Base-by-base conservation (phyloP, 1,140 invertebrate species). In the Drosophila parvula region DNA sequence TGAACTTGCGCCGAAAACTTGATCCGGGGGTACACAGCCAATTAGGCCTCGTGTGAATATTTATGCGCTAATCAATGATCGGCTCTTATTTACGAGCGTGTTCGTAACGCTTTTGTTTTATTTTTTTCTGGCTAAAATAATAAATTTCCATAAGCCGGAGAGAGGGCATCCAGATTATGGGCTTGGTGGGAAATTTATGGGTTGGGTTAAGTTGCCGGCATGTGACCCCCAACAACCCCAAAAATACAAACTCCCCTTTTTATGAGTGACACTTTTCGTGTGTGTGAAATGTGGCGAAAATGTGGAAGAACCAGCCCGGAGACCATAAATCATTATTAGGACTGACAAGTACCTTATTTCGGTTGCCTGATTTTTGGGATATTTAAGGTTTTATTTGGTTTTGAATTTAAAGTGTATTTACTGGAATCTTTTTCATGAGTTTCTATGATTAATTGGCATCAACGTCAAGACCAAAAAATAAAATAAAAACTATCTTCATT, bases 21-120 rank as follows among this genome's bases (percentile, higher is more conserved):
- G 38, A 36, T 32, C 32, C 32, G 55, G 27, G 32, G 22, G 22
- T 22, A 22, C 28, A 18, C n/a, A 28, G 68, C 68, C 65, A 71
- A 71, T 81, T 77, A 63, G 60, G 44, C 57, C 44, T 48, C 63
- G 56, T 74, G 74, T 82, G 79, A 78, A 81, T 82, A 81, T 83
- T 83, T 84, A 80, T 80, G 74, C 80, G 80, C 65, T 79, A 79
- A 82, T 83, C 81, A 83, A 84, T 83, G 71, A 56, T 61, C 55
- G 48, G 22, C 36, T 57, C 36, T 28, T 81, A 53, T 81, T 81
- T 81, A 81, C 63, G 60, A 44, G 56, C 45, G 10, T 45, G 32
- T 71, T 71, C 53, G 44, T 11, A 44, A 43, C 45, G 61, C 53
- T 58, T 65, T 30, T 43, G 45, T 47, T 58, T 63, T 27, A 9